phyloP scores from a whole-genome alignment of 1,140 invertebrate genomes.

The Ceratosolen solmsi region DNA sequence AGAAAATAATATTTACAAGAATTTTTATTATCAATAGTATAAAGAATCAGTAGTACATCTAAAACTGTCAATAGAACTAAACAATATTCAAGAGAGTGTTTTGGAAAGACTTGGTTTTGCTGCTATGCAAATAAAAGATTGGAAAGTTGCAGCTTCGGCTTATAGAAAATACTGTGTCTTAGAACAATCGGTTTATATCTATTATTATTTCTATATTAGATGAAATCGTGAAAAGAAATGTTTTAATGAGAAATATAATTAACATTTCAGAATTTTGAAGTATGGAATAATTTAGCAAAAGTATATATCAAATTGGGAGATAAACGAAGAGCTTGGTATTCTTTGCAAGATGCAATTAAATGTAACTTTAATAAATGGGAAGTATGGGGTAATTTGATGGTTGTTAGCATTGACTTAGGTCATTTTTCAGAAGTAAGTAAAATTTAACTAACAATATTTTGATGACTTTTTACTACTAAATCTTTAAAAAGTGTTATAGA shows the following conservation, averaged over 20 bases:
- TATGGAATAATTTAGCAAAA: slow-evolving; percentile 98
- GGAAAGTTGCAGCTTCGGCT: slow-evolving; percentile 86
- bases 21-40: slow-evolving; percentile 74
- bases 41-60: slow-evolving; percentile 84
- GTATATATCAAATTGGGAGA: slow-evolving; percentile 91
- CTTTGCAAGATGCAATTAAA: slow-evolving; percentile 90
- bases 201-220: neutral
- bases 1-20: slow-evolving; percentile 6
- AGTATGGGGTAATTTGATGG: slow-evolving; percentile 96
- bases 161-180: slow-evolving; percentile 90
- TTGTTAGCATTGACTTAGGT: slow-evolving; percentile 85
- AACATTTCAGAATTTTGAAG: slow-evolving; percentile 85
- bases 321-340: slow-evolving; percentile 87
- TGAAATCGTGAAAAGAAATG: neutral
- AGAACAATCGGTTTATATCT: slow-evolving; percentile 80
- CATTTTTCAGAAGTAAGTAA: slow-evolving; percentile 79
- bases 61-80: slow-evolving; percentile 86
- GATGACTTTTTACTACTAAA: neutral
- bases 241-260: neutral
- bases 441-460: neutral
- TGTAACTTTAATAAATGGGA: slow-evolving; percentile 97
- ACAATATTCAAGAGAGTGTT: slow-evolving; percentile 86
- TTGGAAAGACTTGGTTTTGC: slow-evolving; percentile 92
- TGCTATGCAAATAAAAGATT: slow-evolving; percentile 85
- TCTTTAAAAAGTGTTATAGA: neutral